These are phyloP conservation scores for Caerostris extrusa DNA, from an alignment of 1,140 invertebrate genomes.

Conservation along the genomic window DNA sequence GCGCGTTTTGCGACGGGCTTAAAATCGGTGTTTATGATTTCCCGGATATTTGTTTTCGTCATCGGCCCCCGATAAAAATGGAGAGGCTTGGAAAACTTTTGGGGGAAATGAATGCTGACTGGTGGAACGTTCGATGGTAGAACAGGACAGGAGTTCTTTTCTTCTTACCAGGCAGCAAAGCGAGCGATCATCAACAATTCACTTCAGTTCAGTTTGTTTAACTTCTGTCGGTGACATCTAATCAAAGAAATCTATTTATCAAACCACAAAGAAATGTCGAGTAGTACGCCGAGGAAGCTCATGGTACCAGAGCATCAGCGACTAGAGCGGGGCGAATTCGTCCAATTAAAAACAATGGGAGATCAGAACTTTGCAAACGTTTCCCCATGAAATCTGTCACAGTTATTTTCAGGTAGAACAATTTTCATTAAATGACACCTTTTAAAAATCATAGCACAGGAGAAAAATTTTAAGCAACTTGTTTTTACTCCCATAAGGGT, in stretches of 20 bases:
- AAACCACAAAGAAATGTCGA: conserved; percentile 35
- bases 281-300: neutral
- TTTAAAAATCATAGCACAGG: too few relatives aligned
- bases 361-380: neutral
- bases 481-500: too few relatives aligned
- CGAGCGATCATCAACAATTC: conserved; percentile 22
- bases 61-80: conserved; percentile 55
- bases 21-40: conserved; percentile 28
- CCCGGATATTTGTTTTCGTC: conserved; percentile 65
- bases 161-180: neutral
- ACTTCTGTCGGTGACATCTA: conserved; percentile 46
- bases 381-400: too few relatives aligned
- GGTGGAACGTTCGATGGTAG: conserved; percentile 1
- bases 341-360: neutral
- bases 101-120: neutral
- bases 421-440: too few relatives aligned
- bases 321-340: neutral
- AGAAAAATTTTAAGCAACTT: too few relatives aligned
- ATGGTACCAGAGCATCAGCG: neutral
- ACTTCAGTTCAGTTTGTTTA: neutral
- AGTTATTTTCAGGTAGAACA: too few relatives aligned
- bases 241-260: conserved; percentile 55
- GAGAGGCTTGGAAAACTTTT: neutral
- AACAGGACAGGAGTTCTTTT: neutral
- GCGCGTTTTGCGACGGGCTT: neutral